These are phyloP conservation scores for Steinernema carpocapsae DNA, from an alignment of 2,888 invertebrate genomes.

Conservation along the genomic window DNA sequence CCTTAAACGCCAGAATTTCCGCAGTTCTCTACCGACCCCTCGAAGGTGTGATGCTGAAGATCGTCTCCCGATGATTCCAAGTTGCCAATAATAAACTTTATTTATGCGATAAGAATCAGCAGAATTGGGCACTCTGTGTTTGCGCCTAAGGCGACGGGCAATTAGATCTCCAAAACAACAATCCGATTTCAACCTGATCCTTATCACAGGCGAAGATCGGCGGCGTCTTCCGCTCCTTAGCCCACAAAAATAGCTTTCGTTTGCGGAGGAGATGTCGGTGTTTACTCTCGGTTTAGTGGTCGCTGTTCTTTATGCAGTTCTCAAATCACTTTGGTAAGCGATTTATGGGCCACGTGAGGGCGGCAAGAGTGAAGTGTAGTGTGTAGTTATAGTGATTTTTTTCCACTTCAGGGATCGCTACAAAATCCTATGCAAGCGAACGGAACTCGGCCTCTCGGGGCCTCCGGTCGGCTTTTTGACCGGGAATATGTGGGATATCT, in stretches of 20 bases:
- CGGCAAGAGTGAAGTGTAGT: no score
- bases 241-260: not conserved
- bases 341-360: no score
- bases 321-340: not conserved
- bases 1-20: not conserved
- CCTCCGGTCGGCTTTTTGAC: conserved; percentile 25
- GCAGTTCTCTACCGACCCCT: conserved; percentile 1
- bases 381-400: not conserved
- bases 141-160: not conserved
- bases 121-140: no score
- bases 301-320: not conserved
- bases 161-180: no score
- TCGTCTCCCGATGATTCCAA: not conserved
- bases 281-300: not conserved
- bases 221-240: not conserved
- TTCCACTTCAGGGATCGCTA: not conserved
- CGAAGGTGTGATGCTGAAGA: not conserved
- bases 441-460: conserved; percentile 27
- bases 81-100: not conserved
- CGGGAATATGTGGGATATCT: conserved; percentile 30
- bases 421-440: not conserved
- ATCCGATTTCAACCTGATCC: not conserved
- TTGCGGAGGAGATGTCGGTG: not conserved
- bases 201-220: no score
- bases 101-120: no score